A percentile compares a stretch with the other conserved stretches of the same genome.
These are phyloP conservation scores for Trissonchulus latispiculum DNA, from an alignment of 2,888 invertebrate species.

Conservation along the genomic window DNA sequence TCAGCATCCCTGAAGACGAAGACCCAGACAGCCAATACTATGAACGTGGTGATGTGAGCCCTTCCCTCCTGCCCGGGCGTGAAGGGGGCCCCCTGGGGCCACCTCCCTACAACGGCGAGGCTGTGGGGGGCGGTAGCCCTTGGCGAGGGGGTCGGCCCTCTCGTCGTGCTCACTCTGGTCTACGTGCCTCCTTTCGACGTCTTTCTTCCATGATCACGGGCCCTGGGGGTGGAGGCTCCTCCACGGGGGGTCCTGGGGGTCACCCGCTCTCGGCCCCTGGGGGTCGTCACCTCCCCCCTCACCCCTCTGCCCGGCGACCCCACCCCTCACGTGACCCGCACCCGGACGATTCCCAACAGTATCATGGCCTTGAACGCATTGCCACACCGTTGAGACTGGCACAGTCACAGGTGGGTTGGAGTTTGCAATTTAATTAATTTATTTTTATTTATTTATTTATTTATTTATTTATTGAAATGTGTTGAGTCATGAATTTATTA, in stretches of 20 bases:
- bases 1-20: too few species aligned
- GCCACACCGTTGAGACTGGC: conserved; percentile 44
- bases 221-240: too few species aligned
- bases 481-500: too few species aligned
- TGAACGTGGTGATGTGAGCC: too few species aligned
- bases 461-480: too few species aligned
- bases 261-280: not conserved
- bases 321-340: not conserved
- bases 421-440: not conserved
- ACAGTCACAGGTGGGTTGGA: conserved; percentile 41
- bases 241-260: too few species aligned
- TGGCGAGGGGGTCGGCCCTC: not conserved
- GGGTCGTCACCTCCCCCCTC: not conserved
- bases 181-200: conserved; percentile 17
- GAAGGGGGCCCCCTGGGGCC: too few species aligned
- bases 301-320: not conserved
- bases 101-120: too few species aligned
- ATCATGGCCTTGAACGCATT: conserved; percentile 26
- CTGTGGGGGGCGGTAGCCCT: not conserved
- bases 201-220: conserved; percentile 2
- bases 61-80: too few species aligned
- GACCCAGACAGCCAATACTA: too few species aligned
- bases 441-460: too few species aligned
- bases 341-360: too few species aligned
- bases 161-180: not conserved